Conservation (phyloP, 2,797 vertebrate genomes). For the Psittacula echo region DNA sequence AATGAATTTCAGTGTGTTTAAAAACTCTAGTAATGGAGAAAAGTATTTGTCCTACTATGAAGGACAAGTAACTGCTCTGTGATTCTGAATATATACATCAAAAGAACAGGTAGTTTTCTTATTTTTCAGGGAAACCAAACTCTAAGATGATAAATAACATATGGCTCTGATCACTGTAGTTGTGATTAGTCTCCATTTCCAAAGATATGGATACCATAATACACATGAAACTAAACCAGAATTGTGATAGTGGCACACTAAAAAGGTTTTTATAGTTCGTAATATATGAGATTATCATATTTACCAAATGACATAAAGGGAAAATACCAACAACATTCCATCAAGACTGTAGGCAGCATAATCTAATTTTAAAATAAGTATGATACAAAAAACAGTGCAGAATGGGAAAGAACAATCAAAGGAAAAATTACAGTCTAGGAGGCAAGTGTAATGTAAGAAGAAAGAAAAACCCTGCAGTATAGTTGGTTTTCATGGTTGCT, state of each 20-base stretch:
- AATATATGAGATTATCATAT: not conserved
- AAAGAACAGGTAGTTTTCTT: not conserved
- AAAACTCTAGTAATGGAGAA: not conserved
- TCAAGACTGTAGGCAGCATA: not conserved
- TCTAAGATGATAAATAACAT: not conserved
- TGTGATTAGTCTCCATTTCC: not conserved
- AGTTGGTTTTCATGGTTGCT: not conserved
- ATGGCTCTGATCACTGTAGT: not conserved
- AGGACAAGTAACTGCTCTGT: not conserved
- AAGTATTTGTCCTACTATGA: not conserved
- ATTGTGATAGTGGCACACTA: not conserved
- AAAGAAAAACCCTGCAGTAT: not conserved
- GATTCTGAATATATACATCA: not conserved
- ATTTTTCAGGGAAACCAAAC: not conserved
- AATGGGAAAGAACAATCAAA: not conserved
- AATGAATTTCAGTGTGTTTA: not conserved
- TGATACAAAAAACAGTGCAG: not conserved
- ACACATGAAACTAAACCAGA: not conserved
- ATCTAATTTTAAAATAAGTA: slow-evolving; percentile 29
- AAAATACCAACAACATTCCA: slow-evolving; percentile 9
- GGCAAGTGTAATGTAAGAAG: not conserved
- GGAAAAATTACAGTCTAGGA: not conserved
- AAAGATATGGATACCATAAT: not conserved
- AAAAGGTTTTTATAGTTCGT: not conserved
- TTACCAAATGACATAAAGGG: not conserved